phyloP scores from a whole-genome alignment of 2,113 vertebrate species.

The Sphaerodactylus townsendi region DNA sequence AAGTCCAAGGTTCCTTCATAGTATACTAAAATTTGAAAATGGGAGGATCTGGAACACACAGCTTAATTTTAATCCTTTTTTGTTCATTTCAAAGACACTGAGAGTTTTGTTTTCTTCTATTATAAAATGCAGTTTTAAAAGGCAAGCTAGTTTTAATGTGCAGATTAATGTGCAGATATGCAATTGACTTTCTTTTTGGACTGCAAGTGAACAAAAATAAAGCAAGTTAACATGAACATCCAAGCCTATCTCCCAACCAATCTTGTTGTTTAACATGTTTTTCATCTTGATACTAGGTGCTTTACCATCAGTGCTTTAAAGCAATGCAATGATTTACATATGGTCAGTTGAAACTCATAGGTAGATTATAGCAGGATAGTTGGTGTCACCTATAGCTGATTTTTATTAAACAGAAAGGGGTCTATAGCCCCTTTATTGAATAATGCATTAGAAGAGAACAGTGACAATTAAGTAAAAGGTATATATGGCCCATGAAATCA shows the following conservation, averaged over 20 bases:
- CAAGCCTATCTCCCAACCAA: not conserved
- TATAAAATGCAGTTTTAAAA: not conserved
- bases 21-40: not conserved
- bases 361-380: not conserved
- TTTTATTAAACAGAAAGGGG: no score
- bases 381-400: not conserved
- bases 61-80: constrained; percentile 32
- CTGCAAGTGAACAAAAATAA: not conserved
- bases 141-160: not conserved
- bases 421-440: constrained; percentile 1
- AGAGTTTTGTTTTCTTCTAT: not conserved
- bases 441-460: constrained; percentile 49
- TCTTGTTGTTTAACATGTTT: constrained; percentile 27
- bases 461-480: constrained; percentile 25
- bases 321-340: not conserved
- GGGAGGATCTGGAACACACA: not conserved
- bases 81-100: not conserved
- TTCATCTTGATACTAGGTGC: not conserved
- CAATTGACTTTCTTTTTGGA: not conserved
- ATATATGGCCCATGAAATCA: constrained; percentile 48
- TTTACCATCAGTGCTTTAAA: constrained; percentile 39
- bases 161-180: not conserved
- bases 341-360: not conserved
- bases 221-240: not conserved
- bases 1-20: not conserved